Evolutionary conservation across 2,888 invertebrate species (phyloP).

Genomic region (Lucinisca nassula): DNA sequence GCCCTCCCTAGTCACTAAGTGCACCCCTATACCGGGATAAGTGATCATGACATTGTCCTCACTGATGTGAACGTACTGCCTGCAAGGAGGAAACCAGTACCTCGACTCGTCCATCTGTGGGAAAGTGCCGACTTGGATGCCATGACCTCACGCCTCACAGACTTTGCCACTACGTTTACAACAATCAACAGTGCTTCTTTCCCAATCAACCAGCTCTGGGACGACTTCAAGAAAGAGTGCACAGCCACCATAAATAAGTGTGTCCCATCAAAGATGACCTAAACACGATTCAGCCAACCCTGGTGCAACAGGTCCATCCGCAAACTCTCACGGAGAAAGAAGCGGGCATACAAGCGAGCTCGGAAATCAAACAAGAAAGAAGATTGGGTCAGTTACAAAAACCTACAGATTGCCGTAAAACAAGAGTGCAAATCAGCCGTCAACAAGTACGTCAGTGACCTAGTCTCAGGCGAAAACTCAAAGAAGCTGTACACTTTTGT

Average conservation of each 20-base stretch:
- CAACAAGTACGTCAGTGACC: conserved; percentile 8
- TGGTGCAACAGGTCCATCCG: background rate
- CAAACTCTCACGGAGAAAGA: background rate
- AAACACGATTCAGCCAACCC: background rate
- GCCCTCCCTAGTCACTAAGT: conserved; percentile 28
- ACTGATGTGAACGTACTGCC: conserved; percentile 18
- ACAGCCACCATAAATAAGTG: too few relatives aligned
- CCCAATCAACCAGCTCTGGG: conserved; percentile 11
- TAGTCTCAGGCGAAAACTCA: conserved; percentile 14
- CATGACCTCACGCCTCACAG: conserved; percentile 10
- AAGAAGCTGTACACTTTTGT: conserved; percentile 33
- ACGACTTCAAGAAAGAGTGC: background rate
- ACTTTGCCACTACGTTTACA: conserved; percentile 14
- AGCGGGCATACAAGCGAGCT: background rate
- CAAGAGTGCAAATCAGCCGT: background rate
- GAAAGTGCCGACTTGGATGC: conserved; percentile 14
- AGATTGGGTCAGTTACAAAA: conserved; percentile 6
- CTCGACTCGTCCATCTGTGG: conserved; percentile 15
- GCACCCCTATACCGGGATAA: too few relatives aligned
- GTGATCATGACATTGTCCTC: too few relatives aligned
- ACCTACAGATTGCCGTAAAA: background rate
- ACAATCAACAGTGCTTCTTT: background rate
- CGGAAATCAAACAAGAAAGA: background rate
- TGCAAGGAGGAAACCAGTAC: conserved; percentile 23
- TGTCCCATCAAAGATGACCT: too few relatives aligned